Percentiles rank a stretch among this genome's conserved stretches.
These are phyloP conservation scores for Cheirogaleus major DNA, from an alignment of 2,797 vertebrate species.

Conservation along the genomic window DNA sequence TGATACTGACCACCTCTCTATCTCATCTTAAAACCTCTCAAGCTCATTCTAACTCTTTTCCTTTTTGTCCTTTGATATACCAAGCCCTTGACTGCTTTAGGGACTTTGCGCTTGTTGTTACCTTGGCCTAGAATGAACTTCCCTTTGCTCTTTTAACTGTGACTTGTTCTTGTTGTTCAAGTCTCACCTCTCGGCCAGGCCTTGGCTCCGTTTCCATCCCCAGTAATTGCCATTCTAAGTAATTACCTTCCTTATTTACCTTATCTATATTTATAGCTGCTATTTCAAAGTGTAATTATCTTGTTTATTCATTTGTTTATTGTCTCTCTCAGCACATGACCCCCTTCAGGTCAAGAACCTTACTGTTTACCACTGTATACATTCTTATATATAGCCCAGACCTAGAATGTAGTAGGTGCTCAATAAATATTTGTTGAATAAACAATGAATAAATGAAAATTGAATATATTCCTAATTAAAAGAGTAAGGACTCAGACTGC, in stretches of 20 bases:
- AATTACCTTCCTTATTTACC: background rate
- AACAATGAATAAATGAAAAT: background rate
- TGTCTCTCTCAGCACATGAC: background rate
- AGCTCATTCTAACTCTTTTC: background rate
- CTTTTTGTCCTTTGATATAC: background rate
- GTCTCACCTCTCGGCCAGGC: background rate
- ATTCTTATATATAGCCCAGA: background rate
- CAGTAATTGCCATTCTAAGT: background rate
- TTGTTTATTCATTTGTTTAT: background rate
- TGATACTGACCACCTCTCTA: background rate
- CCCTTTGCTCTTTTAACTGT: background rate
- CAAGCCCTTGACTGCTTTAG: background rate
- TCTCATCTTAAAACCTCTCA: background rate
- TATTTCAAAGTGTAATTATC: background rate
- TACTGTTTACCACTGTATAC: background rate
- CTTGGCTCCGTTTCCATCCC: background rate
- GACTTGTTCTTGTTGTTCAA: background rate
- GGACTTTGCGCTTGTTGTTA: background rate
- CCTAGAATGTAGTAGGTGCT: background rate
- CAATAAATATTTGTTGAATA: background rate
- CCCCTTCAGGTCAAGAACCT: background rate
- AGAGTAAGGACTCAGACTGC: background rate
- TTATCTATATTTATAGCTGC: background rate
- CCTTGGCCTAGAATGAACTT: background rate
- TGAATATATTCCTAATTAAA: background rate